These are phyloP conservation scores for Peromyscus californicus DNA, from an alignment of 2,113 vertebrate genomes.

Conservation along the genomic window DNA sequence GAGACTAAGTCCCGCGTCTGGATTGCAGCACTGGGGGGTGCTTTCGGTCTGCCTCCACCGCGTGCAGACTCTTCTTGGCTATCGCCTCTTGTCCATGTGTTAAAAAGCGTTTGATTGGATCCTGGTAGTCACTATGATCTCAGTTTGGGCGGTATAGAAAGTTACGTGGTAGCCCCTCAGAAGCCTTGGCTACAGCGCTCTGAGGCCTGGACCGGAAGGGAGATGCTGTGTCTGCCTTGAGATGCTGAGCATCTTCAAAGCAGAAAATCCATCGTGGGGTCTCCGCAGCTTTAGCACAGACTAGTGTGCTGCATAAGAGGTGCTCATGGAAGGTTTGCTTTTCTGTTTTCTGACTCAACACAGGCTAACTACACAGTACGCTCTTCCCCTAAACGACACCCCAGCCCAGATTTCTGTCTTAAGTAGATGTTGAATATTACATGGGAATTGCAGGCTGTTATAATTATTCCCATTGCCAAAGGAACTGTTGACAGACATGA, in stretches of 20 bases:
- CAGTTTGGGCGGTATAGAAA: neutral
- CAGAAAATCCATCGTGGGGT: neutral
- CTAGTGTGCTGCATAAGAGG: neutral
- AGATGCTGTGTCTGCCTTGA: neutral
- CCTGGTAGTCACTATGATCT: neutral
- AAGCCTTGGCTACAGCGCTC: neutral
- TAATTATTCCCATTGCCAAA: neutral
- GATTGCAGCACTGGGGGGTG: neutral
- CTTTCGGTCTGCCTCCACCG: neutral
- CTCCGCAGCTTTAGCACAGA: neutral
- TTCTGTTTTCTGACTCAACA: neutral
- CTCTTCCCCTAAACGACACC: neutral
- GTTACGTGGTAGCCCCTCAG: neutral
- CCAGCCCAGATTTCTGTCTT: neutral
- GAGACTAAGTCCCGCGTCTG: neutral
- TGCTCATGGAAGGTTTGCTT: neutral
- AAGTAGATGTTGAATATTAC: neutral
- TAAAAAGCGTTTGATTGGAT: constrained; percentile 29
- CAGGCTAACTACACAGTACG: neutral
- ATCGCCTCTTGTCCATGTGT: neutral
- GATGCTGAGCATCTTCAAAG: constrained; percentile 14
- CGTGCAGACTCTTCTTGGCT: neutral
- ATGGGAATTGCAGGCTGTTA: neutral
- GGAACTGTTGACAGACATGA: neutral
- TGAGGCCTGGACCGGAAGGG: neutral